Evolutionary conservation across 2,797 vertebrate species (phyloP).

Genomic region (Peromyscus aztecus): DNA sequence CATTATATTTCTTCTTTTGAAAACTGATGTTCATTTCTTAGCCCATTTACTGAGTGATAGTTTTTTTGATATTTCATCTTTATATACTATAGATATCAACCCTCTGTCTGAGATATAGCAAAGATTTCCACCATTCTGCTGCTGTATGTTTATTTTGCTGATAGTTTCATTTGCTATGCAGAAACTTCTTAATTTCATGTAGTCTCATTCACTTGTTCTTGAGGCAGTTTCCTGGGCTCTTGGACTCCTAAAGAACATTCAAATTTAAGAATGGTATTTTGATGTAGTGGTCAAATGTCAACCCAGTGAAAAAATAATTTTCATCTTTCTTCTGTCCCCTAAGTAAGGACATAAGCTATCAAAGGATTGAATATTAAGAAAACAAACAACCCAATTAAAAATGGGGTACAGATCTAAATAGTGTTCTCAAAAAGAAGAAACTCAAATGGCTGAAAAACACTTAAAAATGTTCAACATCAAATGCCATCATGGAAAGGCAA

Average conservation of each 20-base stretch:
- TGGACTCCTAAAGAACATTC: background rate
- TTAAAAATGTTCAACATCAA: no score
- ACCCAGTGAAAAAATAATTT: background rate
- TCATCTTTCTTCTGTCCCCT: background rate
- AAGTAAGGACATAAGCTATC: background rate
- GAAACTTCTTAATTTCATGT: background rate
- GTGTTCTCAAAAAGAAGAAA: no score
- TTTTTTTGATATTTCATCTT: background rate
- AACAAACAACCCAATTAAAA: no score
- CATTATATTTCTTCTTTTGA: background rate
- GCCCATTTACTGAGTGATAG: background rate
- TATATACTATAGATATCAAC: background rate
- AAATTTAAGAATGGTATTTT: background rate
- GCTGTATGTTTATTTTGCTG: background rate
- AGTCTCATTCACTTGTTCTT: background rate
- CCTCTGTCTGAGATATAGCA: background rate
- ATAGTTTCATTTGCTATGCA: background rate
- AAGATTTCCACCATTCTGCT: background rate
- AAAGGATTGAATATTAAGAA: background rate
- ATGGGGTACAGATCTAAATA: no score
- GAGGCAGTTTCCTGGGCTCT: background rate
- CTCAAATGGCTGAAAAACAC: no score
- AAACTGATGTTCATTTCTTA: background rate
- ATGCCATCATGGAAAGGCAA: no score
- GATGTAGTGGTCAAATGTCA: background rate